Base-by-base conservation (phyloP, 2,888 invertebrate genomes). In the Prosapia bicincta region DNA sequence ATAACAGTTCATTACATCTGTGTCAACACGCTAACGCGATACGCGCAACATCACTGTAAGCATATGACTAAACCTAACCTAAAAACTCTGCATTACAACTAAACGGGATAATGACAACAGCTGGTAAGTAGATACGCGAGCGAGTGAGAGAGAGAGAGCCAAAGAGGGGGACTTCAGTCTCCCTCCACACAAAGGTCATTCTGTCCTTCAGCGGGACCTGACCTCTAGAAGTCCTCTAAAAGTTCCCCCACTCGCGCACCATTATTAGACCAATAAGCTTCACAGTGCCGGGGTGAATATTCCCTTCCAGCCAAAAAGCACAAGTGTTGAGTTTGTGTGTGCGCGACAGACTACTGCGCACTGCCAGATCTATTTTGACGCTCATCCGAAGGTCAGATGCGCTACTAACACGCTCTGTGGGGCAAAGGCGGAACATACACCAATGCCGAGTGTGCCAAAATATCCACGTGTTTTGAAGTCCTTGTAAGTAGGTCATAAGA, bases 71-170 rank as follows among this genome's bases (percentile, higher is more conserved):
- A n/a, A 54, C 5, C 54, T 54, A 54, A 54, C 54, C 54, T 54
- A 3, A 54, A 30, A 54, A 54, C 54, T 54, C 38, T 38, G 54
- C 20, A 20, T 6, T 20, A 13, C 54, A 3, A 54, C 10, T 54
- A 68, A 69, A 15, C n/a, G 66, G 68, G 23, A 69, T 43, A 74
- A 43, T 25, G 71, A 71, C 38, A n/a, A n/a, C n/a, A 43, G 43
- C 26, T 43, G 24, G 38, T 43, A 43, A 43, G 20, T 38, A 54
- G 54, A 54, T 54, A 54, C 54, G 54, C 20, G 38, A 30, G 9
- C 5, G 30, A 30, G 30, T 13, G 38, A 38, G 38, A 38, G 38
- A 38, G 15, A 2, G 30, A 30, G 30, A 30, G 9, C 5, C 9
- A 54, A 10, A 54, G 54, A 54, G 13, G 1, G 54, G 20, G 20